phyloP scores from a whole-genome alignment of 2,113 vertebrate species.

The Siniperca chuatsi region DNA sequence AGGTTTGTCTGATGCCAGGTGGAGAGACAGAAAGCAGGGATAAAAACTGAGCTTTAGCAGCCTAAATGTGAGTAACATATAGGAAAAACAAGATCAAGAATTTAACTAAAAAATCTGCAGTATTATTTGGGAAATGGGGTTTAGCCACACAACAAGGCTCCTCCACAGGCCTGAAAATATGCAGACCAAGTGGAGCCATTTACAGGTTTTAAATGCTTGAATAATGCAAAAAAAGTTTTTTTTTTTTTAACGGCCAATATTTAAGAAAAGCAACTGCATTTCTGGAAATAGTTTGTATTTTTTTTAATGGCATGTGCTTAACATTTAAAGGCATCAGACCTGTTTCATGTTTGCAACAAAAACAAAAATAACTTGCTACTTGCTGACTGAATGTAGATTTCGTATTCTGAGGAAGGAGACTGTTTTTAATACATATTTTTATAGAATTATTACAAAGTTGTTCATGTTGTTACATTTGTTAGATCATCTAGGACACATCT shows the following conservation, averaged over 20 bases:
- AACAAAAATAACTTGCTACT: no score
- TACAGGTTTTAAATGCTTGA: background rate
- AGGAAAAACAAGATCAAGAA: background rate
- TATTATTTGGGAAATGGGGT: background rate
- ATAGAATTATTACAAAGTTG: background rate
- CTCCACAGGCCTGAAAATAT: background rate
- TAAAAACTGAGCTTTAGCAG: constrained; percentile 6
- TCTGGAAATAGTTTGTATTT: background rate
- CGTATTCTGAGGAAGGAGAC: background rate
- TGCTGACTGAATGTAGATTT: background rate
- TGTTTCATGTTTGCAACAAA: background rate
- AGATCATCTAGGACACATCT: constrained; percentile 16
- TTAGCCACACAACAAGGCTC: background rate
- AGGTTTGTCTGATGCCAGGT: constrained; percentile 33
- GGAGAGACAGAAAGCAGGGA: constrained; percentile 24
- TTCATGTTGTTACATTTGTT: background rate
- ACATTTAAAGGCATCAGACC: background rate
- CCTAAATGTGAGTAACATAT: background rate
- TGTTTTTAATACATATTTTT: background rate
- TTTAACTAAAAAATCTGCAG: background rate
- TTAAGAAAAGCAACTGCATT: background rate
- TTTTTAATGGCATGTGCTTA: background rate
- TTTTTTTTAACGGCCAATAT: background rate
- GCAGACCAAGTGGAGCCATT: background rate
- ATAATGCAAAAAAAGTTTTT: background rate